phyloP scores from a whole-genome alignment of 1,140 invertebrate species.

The Drosophila hydei region DNA sequence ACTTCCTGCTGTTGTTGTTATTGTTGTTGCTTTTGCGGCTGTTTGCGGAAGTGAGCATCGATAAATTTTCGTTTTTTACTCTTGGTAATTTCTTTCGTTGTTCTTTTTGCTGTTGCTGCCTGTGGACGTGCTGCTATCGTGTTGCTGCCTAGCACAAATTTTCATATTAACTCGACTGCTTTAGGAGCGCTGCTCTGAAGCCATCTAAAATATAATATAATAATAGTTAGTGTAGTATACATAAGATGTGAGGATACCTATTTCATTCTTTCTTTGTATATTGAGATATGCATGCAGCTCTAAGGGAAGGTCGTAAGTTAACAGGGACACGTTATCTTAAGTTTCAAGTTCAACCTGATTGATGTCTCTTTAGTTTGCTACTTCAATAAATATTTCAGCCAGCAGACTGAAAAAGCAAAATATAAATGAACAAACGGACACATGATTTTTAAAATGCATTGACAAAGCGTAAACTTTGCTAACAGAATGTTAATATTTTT shows the following conservation, averaged over 20 bases:
- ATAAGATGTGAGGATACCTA: no score
- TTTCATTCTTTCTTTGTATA: no score
- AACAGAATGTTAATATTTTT: no score
- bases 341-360: not conserved
- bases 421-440: conserved; percentile 1
- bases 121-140: conserved; percentile 13
- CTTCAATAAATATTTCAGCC: conserved; percentile 42
- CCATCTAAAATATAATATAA: conserved; percentile 5
- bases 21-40: conserved; percentile 45
- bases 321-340: not conserved
- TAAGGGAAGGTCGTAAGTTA: no score
- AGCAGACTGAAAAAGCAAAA: conserved; percentile 11
- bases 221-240: no score
- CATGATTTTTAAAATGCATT: no score
- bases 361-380: not conserved
- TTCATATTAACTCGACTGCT: conserved; percentile 61
- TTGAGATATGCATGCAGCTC: no score
- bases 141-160: conserved; percentile 45
- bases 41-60: conserved; percentile 71
- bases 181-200: conserved; percentile 51
- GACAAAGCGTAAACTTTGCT: no score
- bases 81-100: conserved; percentile 31
- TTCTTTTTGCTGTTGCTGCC: conserved; percentile 26
- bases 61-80: conserved; percentile 79
- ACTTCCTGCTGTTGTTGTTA: conserved; percentile 50